Percentiles rank a stretch among this genome's conserved stretches.
These are phyloP conservation scores for Halisarca cf. caerulea DNA, from an alignment of 37 sponge, comb jelly and placozoan genomes.

Conservation along the genomic window DNA sequence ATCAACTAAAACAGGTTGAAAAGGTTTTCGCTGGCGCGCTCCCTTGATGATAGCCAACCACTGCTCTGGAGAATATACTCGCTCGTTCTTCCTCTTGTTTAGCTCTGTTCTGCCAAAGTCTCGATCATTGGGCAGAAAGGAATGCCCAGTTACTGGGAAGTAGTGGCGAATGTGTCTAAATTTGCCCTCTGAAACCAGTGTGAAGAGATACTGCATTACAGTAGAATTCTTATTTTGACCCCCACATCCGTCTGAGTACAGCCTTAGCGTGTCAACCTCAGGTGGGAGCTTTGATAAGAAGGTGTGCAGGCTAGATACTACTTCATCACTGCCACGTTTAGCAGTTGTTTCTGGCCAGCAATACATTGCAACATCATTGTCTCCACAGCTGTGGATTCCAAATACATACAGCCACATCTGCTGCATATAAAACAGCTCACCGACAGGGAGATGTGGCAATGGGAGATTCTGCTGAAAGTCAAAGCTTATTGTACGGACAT, in stretches of 20 bases:
- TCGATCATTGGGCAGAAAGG: constrained; percentile 18
- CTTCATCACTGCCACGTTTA: no score
- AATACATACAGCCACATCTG: no score
- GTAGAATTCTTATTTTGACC: constrained; percentile 6
- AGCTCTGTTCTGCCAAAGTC: constrained; percentile 15
- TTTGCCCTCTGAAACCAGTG: no score
- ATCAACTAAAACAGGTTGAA: neutral
- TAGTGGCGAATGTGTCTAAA: neutral
- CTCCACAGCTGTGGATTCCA: no score
- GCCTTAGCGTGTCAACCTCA: neutral
- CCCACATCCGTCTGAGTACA: constrained; percentile 1
- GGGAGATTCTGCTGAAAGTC: no score
- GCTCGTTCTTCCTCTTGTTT: neutral
- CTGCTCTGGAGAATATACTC: neutral
- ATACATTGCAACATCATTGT: no score
- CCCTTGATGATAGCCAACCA: neutral
- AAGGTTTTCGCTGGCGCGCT: constrained; percentile 3
- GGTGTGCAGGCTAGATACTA: no score
- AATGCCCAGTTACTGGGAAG: constrained; percentile 9
- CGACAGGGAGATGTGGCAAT: no score
- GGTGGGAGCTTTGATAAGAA: no score
- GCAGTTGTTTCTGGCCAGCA: no score
- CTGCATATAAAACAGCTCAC: no score
- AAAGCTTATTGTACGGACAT: no score
- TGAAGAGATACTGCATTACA: neutral